phyloP scores from a whole-genome alignment of 2,888 invertebrate species.

The Tiphia femorata region DNA sequence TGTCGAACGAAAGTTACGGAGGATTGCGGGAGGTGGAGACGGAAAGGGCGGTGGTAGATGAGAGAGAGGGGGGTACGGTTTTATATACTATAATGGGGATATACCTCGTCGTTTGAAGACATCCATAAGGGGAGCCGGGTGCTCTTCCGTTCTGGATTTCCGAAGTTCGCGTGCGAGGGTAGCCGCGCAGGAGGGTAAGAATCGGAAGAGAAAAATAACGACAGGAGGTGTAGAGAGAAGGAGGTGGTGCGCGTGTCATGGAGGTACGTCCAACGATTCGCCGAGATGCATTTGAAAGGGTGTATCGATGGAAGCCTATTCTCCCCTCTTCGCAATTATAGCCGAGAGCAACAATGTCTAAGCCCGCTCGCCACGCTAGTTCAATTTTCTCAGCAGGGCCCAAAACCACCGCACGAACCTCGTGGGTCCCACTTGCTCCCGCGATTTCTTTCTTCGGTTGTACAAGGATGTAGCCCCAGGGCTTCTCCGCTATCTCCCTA shows the following conservation, averaged over 20 bases:
- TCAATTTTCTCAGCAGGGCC: constrained; percentile 6
- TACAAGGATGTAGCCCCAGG: not conserved
- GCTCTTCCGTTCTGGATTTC: not conserved
- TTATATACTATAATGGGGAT: too few species aligned
- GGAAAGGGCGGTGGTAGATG: not conserved
- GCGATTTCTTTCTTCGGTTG: not conserved
- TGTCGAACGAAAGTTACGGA: constrained; percentile 38
- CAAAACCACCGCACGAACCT: constrained; percentile 26
- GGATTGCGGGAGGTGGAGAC: not conserved
- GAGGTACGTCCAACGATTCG: too few species aligned
- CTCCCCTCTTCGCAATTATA: constrained; percentile 6
- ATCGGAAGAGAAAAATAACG: constrained; percentile 1
- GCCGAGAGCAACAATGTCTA: constrained; percentile 7
- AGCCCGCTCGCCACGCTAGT: constrained; percentile 2
- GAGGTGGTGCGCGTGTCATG: too few species aligned
- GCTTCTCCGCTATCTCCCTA: not conserved
- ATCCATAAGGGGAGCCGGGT: too few species aligned
- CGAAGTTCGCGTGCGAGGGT: not conserved
- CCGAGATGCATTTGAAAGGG: not conserved
- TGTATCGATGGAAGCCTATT: not conserved
- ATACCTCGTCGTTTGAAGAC: too few species aligned
- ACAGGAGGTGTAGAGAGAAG: too few species aligned
- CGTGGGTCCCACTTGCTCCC: not conserved
- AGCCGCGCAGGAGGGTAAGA: not conserved
- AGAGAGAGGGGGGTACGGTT: too few species aligned